These are phyloP conservation scores for Hypotaenidia philippensis DNA, from an alignment of 2,797 vertebrate genomes.

Conservation along the genomic window DNA sequence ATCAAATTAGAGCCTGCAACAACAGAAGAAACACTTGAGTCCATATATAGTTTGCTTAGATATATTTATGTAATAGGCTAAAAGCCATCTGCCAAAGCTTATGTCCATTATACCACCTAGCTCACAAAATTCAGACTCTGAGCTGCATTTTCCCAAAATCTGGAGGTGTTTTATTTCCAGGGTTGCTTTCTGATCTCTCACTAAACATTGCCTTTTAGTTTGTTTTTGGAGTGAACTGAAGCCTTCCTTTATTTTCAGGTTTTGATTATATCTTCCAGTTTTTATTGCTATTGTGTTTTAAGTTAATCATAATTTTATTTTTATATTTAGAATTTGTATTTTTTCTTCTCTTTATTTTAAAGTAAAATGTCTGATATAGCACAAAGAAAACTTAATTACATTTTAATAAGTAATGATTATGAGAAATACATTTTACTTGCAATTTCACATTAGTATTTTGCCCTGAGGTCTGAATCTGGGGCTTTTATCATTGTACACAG, in stretches of 20 bases:
- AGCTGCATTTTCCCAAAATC: background rate
- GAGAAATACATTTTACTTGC: background rate
- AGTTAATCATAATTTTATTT: background rate
- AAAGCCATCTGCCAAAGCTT: background rate
- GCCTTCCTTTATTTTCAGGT: background rate
- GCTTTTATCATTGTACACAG: background rate
- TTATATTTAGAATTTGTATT: background rate
- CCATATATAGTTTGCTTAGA: background rate
- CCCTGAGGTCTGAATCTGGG: background rate
- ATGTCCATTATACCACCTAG: background rate
- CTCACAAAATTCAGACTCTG: background rate
- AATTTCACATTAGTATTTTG: background rate
- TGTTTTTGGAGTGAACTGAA: background rate
- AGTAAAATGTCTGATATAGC: background rate
- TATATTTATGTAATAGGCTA: background rate
- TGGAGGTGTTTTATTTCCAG: background rate
- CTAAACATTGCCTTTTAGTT: background rate
- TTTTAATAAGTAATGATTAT: background rate
- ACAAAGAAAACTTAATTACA: background rate
- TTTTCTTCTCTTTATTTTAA: conserved; percentile 9
- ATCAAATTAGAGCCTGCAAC: background rate
- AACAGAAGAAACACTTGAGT: background rate
- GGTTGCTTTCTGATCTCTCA: background rate
- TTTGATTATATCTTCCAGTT: background rate
- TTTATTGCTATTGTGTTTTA: background rate